Conservation (phyloP, 2,113 vertebrate species). For the Bujurquina vittata region DNA sequence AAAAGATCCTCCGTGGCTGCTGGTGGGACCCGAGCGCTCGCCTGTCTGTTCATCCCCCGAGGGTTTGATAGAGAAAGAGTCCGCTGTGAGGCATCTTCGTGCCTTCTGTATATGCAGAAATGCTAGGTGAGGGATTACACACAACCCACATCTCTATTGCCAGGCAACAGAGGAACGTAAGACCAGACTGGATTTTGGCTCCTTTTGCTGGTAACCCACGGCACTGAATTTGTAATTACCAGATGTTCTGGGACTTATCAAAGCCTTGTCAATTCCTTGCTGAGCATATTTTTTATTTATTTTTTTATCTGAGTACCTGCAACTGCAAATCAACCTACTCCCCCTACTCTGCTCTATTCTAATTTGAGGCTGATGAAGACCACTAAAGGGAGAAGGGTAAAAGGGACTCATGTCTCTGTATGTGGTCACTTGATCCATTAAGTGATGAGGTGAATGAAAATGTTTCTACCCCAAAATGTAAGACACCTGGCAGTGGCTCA, state of each 20-base stretch:
- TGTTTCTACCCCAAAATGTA: conserved; percentile 42
- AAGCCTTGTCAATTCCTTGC: conserved; percentile 57
- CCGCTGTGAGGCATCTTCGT: conserved; percentile 43
- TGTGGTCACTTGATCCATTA: conserved; percentile 49
- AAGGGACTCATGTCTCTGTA: conserved; percentile 6
- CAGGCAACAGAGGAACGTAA: conserved; percentile 65
- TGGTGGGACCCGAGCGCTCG: conserved; percentile 25
- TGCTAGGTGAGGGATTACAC: conserved; percentile 69
- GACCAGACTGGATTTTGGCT: conserved; percentile 59
- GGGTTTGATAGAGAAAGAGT: conserved; percentile 44
- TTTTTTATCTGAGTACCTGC: conserved; percentile 26
- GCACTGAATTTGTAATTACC: conserved; percentile 69
- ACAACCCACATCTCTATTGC: conserved; percentile 65
- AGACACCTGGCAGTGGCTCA: conserved; percentile 66
- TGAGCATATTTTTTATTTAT: conserved; percentile 41
- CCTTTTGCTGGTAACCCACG: conserved; percentile 52
- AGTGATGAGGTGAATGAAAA: conserved; percentile 42
- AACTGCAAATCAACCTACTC: background rate
- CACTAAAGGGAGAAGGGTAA: background rate
- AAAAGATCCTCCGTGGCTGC: conserved; percentile 68
- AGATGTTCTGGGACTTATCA: conserved; percentile 73
- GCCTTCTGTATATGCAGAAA: conserved; percentile 51
- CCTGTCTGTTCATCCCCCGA: conserved; percentile 45
- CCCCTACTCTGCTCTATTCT: conserved; percentile 9
- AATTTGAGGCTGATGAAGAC: conserved; percentile 25